Conservation (phyloP, 2,113 vertebrate species). For the Phylloscopus whistleri region DNA sequence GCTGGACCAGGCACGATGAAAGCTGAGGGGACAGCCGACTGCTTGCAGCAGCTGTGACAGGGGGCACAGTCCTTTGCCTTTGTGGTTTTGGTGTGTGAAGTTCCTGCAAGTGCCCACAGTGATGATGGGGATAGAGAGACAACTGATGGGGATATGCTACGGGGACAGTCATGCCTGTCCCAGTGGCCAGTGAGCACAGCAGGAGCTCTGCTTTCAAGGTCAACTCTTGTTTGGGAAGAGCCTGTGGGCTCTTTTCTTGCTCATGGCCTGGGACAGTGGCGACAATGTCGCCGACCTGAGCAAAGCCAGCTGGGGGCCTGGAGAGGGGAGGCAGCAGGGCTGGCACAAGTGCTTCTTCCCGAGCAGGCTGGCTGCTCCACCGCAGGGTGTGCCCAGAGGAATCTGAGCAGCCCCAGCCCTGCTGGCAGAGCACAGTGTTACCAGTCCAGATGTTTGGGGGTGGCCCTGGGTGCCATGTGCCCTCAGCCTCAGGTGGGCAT, state of each 20-base stretch:
- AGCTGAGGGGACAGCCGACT: not conserved
- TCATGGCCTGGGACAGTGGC: fast-evolving
- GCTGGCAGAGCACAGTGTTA: fast-evolving
- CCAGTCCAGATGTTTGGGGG: not conserved
- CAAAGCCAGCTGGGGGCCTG: fast-evolving
- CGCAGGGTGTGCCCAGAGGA: not conserved
- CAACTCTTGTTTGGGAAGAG: fast-evolving
- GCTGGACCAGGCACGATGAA: not conserved
- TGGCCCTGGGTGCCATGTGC: not conserved
- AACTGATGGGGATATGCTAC: not conserved
- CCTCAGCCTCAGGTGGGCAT: not conserved
- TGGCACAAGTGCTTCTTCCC: not conserved
- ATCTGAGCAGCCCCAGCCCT: not conserved
- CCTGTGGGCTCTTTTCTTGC: not conserved
- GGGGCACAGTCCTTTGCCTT: not conserved
- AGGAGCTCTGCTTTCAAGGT: not conserved
- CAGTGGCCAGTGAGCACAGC: fast-evolving
- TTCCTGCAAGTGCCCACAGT: not conserved
- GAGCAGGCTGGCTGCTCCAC: fast-evolving
- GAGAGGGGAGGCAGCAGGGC: not conserved
- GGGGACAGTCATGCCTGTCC: not conserved
- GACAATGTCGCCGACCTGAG: fast-evolving
- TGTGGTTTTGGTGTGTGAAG: not conserved
- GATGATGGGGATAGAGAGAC: not conserved
- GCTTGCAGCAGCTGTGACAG: fast-evolving